Percentiles rank a stretch among this genome's conserved stretches.
Evolutionary conservation across 2,113 vertebrate genomes (phyloP).

Genomic region (Mus pahari): DNA sequence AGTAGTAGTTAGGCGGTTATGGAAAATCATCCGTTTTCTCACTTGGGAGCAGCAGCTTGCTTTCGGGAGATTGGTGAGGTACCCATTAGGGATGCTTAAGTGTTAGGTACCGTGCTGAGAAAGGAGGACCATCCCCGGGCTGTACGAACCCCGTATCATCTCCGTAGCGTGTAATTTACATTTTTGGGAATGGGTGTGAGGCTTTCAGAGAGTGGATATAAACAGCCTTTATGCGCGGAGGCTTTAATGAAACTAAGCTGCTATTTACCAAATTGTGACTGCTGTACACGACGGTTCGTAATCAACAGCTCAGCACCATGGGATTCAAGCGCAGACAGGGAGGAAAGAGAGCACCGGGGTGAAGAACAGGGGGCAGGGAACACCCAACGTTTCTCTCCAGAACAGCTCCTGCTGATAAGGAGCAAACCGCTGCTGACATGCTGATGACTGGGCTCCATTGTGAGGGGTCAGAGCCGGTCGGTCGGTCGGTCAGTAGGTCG

Average conservation of each 20-base stretch:
- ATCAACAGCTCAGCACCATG: neutral
- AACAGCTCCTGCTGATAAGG: fast-evolving
- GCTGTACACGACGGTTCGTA: fast-evolving
- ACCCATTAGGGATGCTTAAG: neutral
- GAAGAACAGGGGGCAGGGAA: no score
- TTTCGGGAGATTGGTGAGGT: slow-evolving; percentile 15
- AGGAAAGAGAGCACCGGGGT: neutral
- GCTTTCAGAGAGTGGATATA: slow-evolving; percentile 37
- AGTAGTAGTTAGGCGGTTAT: neutral
- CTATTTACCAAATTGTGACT: slow-evolving; percentile 61
- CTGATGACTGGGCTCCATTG: slow-evolving; percentile 16
- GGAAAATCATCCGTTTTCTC: neutral
- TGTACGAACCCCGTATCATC: neutral
- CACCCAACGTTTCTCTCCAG: fast-evolving
- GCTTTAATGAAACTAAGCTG: slow-evolving; percentile 68
- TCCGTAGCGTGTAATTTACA: slow-evolving; percentile 75
- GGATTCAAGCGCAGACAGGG: fast-evolving
- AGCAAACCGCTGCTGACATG: fast-evolving
- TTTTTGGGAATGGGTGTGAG: slow-evolving; percentile 70
- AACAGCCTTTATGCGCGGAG: slow-evolving; percentile 69
- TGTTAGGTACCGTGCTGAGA: neutral
- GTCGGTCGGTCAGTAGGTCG: no score
- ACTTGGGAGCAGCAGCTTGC: neutral
- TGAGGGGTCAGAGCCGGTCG: slow-evolving; percentile 54
- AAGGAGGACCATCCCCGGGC: neutral